Evolutionary conservation across 1,140 invertebrate species (phyloP), one percentile per base, ranked within the genome.

Genomic region (Ooceraea biroi): DNA sequence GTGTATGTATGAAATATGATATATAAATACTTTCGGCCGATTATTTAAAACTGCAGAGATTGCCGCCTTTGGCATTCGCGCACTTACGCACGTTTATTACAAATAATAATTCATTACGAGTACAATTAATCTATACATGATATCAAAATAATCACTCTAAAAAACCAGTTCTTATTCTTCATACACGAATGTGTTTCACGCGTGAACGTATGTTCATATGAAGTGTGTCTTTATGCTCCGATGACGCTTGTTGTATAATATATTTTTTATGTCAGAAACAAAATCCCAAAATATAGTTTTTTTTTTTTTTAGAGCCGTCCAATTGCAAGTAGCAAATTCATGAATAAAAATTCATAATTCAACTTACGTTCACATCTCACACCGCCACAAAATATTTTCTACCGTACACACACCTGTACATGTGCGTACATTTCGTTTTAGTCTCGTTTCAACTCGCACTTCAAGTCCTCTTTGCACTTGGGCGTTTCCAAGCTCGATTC

Each of bases 381-480:
- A n/a, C n/a, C n/a, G n/a, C n/a, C n/a, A 82, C 17, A 78, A 84
- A 84, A 77, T 66, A 88, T 74, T 71, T 60, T 46, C 57, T 85
- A 88, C n/a, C 8, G 36, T 74, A 78, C n/a, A n/a, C n/a, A n/a
- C n/a, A n/a, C n/a, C n/a, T n/a, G n/a, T 11, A 66, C 1, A 72
- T 55, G 10, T 22, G 85, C 85, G 19, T 85, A 87, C 52, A 86
- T 14, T 66, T 58, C 52, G 17, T 63, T 52, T 68, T 44, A 19
- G 17, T 87, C 63, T 65, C 27, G 3, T 58, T 3, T 41, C 48
- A 77, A n/a, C 19, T 12, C 46, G 11, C 73, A 14, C 27, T 27
- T 89, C 57, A 84, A 89, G 76, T 87, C 68, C n/a, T 88, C 41
- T 19, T 78, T 78, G 11, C 82, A 69, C 65, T 85, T 71, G 14